phyloP scores from a whole-genome alignment of 30 jellyfish, hydroid and myxozoan genomes.

The Aurelia aurita complex sp. Pacific region DNA sequence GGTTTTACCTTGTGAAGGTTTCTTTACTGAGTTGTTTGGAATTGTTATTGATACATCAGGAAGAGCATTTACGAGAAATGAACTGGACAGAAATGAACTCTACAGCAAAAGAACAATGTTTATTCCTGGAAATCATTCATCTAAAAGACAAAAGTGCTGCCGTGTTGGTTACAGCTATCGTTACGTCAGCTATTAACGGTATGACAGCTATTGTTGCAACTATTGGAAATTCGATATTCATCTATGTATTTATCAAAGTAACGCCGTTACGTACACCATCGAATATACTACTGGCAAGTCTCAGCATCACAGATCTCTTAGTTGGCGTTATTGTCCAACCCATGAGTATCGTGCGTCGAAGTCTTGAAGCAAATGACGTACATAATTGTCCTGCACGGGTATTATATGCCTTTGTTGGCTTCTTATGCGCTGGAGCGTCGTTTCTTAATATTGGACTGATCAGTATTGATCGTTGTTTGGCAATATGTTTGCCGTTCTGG shows the following conservation, averaged over 20 bases:
- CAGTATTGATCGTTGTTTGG: constrained; percentile 49
- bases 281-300: constrained; percentile 43
- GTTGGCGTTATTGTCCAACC: constrained; percentile 64
- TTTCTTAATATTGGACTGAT: constrained; percentile 52
- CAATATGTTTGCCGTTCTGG: constrained; percentile 44
- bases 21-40: too few species aligned
- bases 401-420: constrained; percentile 43
- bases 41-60: too few species aligned
- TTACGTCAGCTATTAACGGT: constrained; percentile 35
- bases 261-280: constrained; percentile 44
- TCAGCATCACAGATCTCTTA: constrained; percentile 53
- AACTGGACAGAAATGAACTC: constrained; percentile 11
- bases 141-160: not conserved
- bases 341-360: constrained; percentile 40
- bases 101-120: constrained; percentile 24
- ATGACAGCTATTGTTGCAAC: constrained; percentile 44
- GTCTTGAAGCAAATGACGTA: constrained; percentile 12
- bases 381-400: constrained; percentile 38
- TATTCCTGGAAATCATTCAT: constrained; percentile 47
- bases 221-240: constrained; percentile 29
- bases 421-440: constrained; percentile 56
- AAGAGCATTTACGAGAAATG: too few species aligned
- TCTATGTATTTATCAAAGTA: constrained; percentile 16
- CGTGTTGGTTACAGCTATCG: constrained; percentile 21
- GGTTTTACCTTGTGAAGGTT: too few species aligned